Evolutionary conservation across 1,140 invertebrate genomes (phyloP).

Genomic region (Macrotrachela quadricornifera): DNA sequence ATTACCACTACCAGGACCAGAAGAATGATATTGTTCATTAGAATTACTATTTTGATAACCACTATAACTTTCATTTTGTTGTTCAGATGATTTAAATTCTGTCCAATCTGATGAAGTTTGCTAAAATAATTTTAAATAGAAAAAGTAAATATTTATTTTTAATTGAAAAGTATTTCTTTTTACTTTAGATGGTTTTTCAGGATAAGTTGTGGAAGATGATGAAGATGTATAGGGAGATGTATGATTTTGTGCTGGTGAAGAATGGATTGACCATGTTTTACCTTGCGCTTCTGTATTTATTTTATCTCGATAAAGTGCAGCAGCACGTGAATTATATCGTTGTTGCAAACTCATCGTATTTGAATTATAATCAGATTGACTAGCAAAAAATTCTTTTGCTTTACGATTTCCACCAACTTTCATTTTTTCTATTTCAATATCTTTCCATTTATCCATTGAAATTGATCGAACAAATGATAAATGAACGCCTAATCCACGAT

Average conservation of each 20-base stretch:
- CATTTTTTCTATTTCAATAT: constrained; percentile 89
- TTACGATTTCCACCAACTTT: constrained; percentile 78
- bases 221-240: constrained; percentile 6
- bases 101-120: no score
- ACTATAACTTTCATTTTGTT: no score
- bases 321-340: constrained; percentile 78
- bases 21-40: no score
- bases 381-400: constrained; percentile 69
- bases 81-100: no score
- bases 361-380: constrained; percentile 64
- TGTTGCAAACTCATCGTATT: constrained; percentile 50
- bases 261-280: constrained; percentile 53
- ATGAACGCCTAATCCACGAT: constrained; percentile 80
- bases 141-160: no score
- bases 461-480: constrained; percentile 57
- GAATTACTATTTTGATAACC: no score
- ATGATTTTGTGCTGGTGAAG: constrained; percentile 43
- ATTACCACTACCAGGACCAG: no score
- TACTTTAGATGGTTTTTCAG: no score
- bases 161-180: no score
- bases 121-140: no score
- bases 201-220: no score
- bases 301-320: constrained; percentile 85
- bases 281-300: constrained; percentile 70
- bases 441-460: constrained; percentile 99